A percentile compares a stretch with the other conserved stretches of the same genome.
Conservation (phyloP, 2,113 vertebrate genomes). For the Colinus virginianus region DNA sequence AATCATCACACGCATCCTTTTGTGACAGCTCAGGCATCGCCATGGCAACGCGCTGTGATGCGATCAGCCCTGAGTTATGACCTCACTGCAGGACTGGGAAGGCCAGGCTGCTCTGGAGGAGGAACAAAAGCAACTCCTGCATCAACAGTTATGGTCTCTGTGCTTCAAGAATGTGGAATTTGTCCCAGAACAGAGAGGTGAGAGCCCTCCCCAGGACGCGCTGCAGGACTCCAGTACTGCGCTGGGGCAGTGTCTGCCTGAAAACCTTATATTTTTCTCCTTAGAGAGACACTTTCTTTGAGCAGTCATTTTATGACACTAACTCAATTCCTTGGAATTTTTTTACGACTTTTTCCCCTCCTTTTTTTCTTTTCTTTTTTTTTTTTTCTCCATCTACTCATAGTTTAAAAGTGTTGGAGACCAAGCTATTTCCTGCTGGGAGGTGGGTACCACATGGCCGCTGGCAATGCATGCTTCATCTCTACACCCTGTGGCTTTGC, state of each 20-base stretch:
- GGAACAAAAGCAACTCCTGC: conserved; percentile 18
- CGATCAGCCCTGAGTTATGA: conserved; percentile 70
- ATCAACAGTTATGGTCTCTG: background rate
- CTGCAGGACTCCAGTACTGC: background rate
- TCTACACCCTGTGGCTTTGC: background rate
- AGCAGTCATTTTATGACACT: background rate
- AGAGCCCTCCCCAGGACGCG: background rate
- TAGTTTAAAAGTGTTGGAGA: background rate
- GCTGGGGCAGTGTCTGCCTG: background rate
- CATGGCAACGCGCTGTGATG: conserved; percentile 68
- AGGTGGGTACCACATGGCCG: background rate
- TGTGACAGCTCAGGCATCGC: conserved; percentile 63
- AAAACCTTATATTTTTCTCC: background rate
- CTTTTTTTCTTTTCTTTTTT: accelerated
- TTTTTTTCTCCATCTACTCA: background rate
- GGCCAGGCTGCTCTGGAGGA: conserved; percentile 35
- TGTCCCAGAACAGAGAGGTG: background rate
- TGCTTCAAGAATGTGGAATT: background rate
- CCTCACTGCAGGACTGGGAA: conserved; percentile 39
- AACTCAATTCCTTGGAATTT: background rate
- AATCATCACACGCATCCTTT: conserved; percentile 67
- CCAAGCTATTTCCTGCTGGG: background rate
- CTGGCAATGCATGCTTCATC: conserved; percentile 34
- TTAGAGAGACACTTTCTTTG: background rate
- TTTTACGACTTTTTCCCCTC: background rate